Percentiles rank a stretch among this genome's conserved stretches.
Conservation (phyloP, 92 coral and sea anemone genomes). For the Actinernus sp. region DNA sequence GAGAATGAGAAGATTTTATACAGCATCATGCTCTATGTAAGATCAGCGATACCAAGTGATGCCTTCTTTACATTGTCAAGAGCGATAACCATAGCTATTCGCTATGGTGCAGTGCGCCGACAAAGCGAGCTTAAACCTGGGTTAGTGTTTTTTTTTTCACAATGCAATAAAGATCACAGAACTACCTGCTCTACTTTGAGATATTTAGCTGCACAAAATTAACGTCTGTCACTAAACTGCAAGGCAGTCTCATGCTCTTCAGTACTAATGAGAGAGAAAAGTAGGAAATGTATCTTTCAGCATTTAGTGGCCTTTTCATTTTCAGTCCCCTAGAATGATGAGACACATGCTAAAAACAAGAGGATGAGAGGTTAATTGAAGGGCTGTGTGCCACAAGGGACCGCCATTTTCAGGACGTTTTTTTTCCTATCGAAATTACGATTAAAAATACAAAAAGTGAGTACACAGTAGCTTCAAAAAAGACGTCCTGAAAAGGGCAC, state of each 20-base stretch:
- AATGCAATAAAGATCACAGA: neutral
- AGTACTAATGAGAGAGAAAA: neutral
- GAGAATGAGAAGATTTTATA: constrained; percentile 70
- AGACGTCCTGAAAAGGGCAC: too few relatives aligned
- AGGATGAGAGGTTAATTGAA: too few relatives aligned
- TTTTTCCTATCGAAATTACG: too few relatives aligned
- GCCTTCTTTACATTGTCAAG: constrained; percentile 19
- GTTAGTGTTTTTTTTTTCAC: constrained; percentile 32
- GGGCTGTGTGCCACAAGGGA: too few relatives aligned
- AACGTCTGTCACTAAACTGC: neutral
- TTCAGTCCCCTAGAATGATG: too few relatives aligned
- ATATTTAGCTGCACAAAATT: too few relatives aligned
- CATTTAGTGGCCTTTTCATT: too few relatives aligned
- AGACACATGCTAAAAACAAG: too few relatives aligned
- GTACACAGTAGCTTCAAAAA: too few relatives aligned
- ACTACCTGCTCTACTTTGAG: neutral
- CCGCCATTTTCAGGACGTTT: too few relatives aligned
- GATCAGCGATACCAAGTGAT: constrained; percentile 47
- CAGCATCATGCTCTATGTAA: constrained; percentile 77
- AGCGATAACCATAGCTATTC: constrained; percentile 89
- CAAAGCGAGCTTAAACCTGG: constrained; percentile 83
- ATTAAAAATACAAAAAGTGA: too few relatives aligned
- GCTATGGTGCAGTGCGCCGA: constrained; percentile 93
- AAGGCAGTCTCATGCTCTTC: neutral
- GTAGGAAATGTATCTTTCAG: neutral